phyloP scores from a whole-genome alignment of 2,888 invertebrate species.

The Ochropleura plecta region DNA sequence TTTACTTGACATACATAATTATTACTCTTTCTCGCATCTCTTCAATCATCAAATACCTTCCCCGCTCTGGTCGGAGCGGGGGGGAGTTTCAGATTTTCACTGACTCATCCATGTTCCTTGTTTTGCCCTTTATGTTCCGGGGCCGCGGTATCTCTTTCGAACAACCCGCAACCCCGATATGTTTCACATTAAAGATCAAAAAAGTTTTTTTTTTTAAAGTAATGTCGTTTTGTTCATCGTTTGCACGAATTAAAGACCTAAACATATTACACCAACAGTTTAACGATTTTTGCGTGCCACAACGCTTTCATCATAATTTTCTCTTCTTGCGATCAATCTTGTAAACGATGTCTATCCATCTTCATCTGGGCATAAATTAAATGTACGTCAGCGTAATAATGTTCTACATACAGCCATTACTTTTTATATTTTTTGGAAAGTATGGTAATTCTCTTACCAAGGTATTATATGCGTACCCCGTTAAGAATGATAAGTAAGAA shows the following conservation, averaged over 20 bases:
- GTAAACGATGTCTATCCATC: slow-evolving; percentile 29
- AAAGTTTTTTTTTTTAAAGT: too few relatives aligned
- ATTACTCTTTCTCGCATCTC: too few relatives aligned
- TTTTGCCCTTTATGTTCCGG: not conserved
- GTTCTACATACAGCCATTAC: slow-evolving; percentile 15
- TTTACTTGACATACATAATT: not conserved
- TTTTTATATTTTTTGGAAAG: slow-evolving; percentile 14
- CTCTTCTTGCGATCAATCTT: slow-evolving; percentile 31
- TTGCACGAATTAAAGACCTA: not conserved
- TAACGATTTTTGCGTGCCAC: slow-evolving; percentile 17
- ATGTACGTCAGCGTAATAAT: slow-evolving; percentile 30
- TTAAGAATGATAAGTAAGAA: not conserved
- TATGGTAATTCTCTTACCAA: not conserved
- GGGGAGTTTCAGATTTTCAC: too few relatives aligned
- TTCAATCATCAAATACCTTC: too few relatives aligned
- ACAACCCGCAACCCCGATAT: too few relatives aligned
- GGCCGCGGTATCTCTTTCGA: too few relatives aligned
- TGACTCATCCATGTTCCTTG: too few relatives aligned
- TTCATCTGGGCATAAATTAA: slow-evolving; percentile 39
- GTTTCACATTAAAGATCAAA: too few relatives aligned
- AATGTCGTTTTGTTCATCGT: not conserved
- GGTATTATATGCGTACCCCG: not conserved
- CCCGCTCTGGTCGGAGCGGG: too few relatives aligned
- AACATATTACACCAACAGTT: not conserved
- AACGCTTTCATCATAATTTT: slow-evolving; percentile 19